Base-by-base conservation (phyloP, 30 jellyfish, hydroid and myxozoan genomes). In the Phacellophora camtschatica region DNA sequence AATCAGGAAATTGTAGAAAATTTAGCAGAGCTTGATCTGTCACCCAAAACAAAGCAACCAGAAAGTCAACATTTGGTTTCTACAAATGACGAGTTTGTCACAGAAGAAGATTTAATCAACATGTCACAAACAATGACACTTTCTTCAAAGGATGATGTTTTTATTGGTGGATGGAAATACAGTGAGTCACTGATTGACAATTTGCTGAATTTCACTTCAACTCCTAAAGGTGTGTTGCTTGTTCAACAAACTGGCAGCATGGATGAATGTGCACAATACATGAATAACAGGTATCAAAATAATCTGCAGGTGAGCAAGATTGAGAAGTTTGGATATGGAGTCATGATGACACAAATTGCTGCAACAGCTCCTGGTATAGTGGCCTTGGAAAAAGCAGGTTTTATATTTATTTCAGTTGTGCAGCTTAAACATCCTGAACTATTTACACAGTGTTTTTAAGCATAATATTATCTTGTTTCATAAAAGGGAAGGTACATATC, bases 191-290 rank as follows among this genome's bases (percentile, higher is more conserved):
- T 89, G 34, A 62, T 82, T 65, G 95, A 92, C 39, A 61, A 68
- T 66, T 81, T 92, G 35, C 72, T 92, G 59, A 72, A 79, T 68
- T 85, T 77, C 70, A 54, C 95, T 8, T 56, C 91, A 42, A 84
- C 98, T 3, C 98, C 98, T 3, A 92, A 92, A 66, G 98, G 98
- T 65, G 96, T 85, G 20, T 39, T 75, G 37, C 50, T 79, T 42
- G 84, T 92, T 35, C 88, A 74, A 70, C 91, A 80, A 35, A 46
- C 95, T 48, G 96, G 96, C 24, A 48, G 32, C 20, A 64, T 85
- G 7, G 86, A 73, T 49, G 96, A 81, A 39, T 90, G 98, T 83
- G 95, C 88, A 6, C 64, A 69, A 25, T 86, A 56, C 62, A 53
- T 92, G 95, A 32, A 62, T 51, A 70, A 48, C 45, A 74, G 90